phyloP scores from a whole-genome alignment of 2,797 vertebrate genomes.

The Malacoctenus gilli region DNA sequence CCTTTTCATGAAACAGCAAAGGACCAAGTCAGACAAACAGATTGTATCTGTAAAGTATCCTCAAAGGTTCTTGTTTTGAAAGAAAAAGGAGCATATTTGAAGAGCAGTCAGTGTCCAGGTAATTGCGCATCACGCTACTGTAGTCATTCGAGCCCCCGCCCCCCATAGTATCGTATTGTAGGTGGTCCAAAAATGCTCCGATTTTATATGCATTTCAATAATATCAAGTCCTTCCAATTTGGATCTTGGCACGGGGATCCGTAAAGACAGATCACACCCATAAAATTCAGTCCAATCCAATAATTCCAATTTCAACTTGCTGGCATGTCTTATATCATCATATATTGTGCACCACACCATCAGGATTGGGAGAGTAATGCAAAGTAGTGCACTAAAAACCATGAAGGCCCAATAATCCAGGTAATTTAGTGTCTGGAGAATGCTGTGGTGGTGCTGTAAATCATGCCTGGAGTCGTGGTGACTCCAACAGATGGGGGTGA shows the following conservation, averaged over 20 bases:
- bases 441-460: constrained; percentile 74
- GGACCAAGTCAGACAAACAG: too few species aligned
- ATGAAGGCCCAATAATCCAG: constrained; percentile 79
- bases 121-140: too few species aligned
- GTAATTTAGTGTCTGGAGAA: constrained; percentile 80
- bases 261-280: constrained; percentile 68
- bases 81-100: too few species aligned
- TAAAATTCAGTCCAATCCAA: constrained; percentile 70
- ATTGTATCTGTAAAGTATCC: too few species aligned
- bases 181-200: constrained; percentile 46
- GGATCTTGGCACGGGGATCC: constrained; percentile 55
- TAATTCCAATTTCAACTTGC: constrained; percentile 72
- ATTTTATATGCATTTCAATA: constrained; percentile 71
- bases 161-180: constrained; percentile 28
- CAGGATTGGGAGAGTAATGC: constrained; percentile 69
- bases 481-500: constrained; percentile 76
- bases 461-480: constrained; percentile 72
- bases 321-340: constrained; percentile 74
- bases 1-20: too few species aligned
- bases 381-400: constrained; percentile 77
- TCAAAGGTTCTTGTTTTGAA: too few species aligned
- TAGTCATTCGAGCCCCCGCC: too few species aligned
- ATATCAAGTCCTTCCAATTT: constrained; percentile 68
- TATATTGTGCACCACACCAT: constrained; percentile 63
- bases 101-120: too few species aligned